phyloP scores from a whole-genome alignment of 2,888 invertebrate genomes.

The Zelleria hepariella region DNA sequence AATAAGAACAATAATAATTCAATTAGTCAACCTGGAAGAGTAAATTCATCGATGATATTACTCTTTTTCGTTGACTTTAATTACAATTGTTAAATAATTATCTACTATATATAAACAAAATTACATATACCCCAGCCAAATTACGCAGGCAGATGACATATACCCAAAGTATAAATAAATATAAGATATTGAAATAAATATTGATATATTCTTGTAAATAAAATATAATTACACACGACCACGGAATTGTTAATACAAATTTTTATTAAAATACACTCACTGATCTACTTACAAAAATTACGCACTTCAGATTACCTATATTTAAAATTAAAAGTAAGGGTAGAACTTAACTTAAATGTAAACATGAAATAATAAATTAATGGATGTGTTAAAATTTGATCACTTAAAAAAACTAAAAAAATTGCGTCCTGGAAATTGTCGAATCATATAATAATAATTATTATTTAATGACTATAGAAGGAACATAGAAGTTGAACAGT shows the following conservation, averaged over 20 bases:
- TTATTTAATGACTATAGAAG: too few species aligned
- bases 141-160: background rate
- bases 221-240: background rate
- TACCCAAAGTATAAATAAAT: background rate
- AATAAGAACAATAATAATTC: slow-evolving; percentile 11
- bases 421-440: slow-evolving; percentile 4
- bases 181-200: background rate
- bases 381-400: background rate
- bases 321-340: slow-evolving; percentile 6
- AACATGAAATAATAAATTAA: slow-evolving; percentile 1
- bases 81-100: too few species aligned
- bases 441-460: background rate
- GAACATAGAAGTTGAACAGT: too few species aligned
- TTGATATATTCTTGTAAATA: background rate
- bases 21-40: background rate
- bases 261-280: background rate
- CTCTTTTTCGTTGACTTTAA: too few species aligned
- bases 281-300: background rate
- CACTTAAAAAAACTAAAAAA: slow-evolving; percentile 4
- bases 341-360: slow-evolving; percentile 5
- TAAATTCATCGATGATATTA: too few species aligned
- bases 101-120: background rate
- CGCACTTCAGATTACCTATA: background rate
- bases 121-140: background rate
- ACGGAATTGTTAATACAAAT: background rate